These are phyloP conservation scores for Lumbricus terrestris DNA, from an alignment of 2,888 invertebrate species.

Conservation along the genomic window DNA sequence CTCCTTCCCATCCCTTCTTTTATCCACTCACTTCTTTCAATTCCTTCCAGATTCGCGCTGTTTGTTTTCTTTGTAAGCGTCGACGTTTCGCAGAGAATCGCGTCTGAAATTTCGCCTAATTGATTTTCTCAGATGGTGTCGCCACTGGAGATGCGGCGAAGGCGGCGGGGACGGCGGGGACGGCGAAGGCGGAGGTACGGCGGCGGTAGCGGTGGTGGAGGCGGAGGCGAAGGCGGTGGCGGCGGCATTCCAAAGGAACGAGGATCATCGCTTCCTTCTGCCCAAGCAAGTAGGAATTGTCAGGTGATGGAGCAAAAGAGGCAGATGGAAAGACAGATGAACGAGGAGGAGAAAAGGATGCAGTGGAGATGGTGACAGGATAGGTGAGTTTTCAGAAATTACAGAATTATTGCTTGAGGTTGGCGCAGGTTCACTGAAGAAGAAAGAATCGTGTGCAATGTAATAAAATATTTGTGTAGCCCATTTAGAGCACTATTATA, in stretches of 20 bases:
- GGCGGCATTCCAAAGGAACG: background rate
- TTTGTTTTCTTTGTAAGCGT: conserved; percentile 11
- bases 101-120: conserved; percentile 11
- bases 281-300: background rate
- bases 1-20: background rate
- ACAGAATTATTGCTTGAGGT: background rate
- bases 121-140: conserved; percentile 5
- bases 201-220: too few species aligned
- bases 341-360: background rate
- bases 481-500: too few species aligned
- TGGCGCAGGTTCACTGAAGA: background rate
- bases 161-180: too few species aligned
- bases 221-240: too few species aligned
- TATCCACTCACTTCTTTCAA: background rate
- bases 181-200: too few species aligned
- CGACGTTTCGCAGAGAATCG: background rate
- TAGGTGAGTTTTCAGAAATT: background rate
- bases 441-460: background rate
- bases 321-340: background rate
- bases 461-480: background rate
- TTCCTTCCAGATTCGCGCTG: background rate
- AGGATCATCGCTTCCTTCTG: background rate
- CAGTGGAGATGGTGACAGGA: background rate
- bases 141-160: background rate
- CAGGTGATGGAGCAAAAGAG: background rate